phyloP scores from a whole-genome alignment of 2,797 vertebrate genomes.

The Carduelis carduelis region DNA sequence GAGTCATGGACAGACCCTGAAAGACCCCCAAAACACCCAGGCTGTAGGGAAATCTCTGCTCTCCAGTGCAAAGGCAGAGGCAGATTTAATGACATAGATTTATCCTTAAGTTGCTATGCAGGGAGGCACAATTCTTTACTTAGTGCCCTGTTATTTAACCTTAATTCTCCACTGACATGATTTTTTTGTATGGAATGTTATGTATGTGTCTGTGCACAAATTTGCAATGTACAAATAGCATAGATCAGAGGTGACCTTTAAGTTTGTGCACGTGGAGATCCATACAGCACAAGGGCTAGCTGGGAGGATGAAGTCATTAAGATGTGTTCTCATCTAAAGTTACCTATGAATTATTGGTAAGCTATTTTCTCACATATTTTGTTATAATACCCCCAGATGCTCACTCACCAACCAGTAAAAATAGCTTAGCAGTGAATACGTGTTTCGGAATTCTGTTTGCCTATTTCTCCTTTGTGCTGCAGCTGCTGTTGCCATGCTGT shows the following conservation, averaged over 20 bases:
- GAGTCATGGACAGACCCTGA: background rate
- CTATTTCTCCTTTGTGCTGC: conserved; percentile 47
- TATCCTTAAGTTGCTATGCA: background rate
- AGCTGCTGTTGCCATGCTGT: conserved; percentile 70
- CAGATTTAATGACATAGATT: background rate
- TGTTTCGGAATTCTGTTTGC: conserved; percentile 52
- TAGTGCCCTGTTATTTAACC: background rate
- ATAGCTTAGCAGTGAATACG: conserved; percentile 19
- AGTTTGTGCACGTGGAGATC: background rate
- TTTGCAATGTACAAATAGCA: background rate
- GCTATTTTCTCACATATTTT: conserved; percentile 48
- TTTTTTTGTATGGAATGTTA: background rate
- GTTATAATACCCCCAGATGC: conserved; percentile 10
- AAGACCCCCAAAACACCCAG: background rate
- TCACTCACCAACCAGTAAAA: conserved; percentile 45
- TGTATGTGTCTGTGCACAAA: background rate
- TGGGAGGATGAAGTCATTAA: conserved; percentile 28
- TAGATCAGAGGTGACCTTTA: conserved; percentile 44
- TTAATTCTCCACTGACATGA: conserved; percentile 7
- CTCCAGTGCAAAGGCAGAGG: background rate
- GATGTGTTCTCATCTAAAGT: background rate
- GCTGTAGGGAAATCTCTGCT: background rate
- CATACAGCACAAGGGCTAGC: background rate
- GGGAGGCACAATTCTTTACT: background rate
- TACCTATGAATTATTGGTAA: conserved; percentile 58